Percentiles rank a stretch among this genome's conserved stretches.
phyloP scores from a whole-genome alignment of 2,888 invertebrate genomes.

The Mechanitis mazaeus region DNA sequence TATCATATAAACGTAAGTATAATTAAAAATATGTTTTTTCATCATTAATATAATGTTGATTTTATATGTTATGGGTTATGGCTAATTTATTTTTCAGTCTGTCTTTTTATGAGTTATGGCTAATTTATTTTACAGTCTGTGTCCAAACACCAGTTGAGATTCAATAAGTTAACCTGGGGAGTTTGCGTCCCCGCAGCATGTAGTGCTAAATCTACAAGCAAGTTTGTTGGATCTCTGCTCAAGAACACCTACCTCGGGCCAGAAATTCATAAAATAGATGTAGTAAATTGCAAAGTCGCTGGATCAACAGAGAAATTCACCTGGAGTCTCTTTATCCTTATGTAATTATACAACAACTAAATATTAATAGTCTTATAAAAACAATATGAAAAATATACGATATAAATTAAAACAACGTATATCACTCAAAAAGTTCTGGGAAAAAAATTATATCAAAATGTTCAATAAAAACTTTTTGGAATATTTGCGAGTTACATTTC shows the following conservation, averaged over 20 bases:
- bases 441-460: too few species aligned
- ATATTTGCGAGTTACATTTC: too few species aligned
- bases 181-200: constrained; percentile 41
- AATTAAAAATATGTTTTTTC: neutral
- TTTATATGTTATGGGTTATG: neutral
- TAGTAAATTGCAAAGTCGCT: constrained; percentile 15
- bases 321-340: neutral
- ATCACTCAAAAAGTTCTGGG: too few species aligned
- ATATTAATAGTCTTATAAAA: neutral
- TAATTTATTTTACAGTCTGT: constrained; percentile 29
- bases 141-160: constrained; percentile 30
- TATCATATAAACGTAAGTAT: constrained; percentile 33
- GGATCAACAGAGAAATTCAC: constrained; percentile 6
- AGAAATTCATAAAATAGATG: constrained; percentile 3
- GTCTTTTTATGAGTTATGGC: neutral
- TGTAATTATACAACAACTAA: constrained; percentile 3
- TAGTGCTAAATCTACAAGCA: constrained; percentile 32
- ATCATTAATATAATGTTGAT: neutral
- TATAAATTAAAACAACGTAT: too few species aligned
- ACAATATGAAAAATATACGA: too few species aligned
- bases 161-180: constrained; percentile 38
- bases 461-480: too few species aligned
- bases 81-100: too few species aligned
- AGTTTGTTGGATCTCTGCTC: constrained; percentile 34
- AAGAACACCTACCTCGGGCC: constrained; percentile 31